These are phyloP conservation scores for Pseudonaja textilis DNA, from an alignment of 2,113 vertebrate genomes.

Conservation along the genomic window DNA sequence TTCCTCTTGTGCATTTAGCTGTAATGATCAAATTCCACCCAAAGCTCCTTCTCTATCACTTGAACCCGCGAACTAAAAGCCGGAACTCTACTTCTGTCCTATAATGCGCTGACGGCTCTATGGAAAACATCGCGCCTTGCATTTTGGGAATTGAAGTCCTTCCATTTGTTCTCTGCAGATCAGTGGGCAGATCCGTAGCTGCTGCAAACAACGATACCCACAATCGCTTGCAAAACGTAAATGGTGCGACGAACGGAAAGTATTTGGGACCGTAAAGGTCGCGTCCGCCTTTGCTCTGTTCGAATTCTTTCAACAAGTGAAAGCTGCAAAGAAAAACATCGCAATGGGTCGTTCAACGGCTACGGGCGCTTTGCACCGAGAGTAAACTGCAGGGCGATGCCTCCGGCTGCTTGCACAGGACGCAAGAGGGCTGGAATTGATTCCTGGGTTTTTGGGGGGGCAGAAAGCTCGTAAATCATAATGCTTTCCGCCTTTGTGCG, in stretches of 20 bases:
- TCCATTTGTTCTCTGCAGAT: not conserved
- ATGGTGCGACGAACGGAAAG: not conserved
- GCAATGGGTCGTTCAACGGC: not conserved
- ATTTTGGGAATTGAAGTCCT: conserved; percentile 63
- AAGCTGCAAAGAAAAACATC: not conserved
- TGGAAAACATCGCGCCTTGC: not conserved
- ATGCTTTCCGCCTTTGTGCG: conserved; percentile 54
- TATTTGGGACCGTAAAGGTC: rapidly evolving
- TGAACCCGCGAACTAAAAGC: not conserved
- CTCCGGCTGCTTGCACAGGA: not conserved
- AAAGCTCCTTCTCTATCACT: not conserved
- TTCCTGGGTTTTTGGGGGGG: not conserved
- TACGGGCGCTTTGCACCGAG: not conserved
- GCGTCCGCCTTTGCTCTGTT: not conserved
- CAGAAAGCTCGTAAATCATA: not conserved
- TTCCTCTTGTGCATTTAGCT: not conserved
- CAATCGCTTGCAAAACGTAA: conserved; percentile 29
- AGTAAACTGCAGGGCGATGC: not conserved
- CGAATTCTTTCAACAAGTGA: not conserved
- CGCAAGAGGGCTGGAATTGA: not conserved
- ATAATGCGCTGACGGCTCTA: rapidly evolving
- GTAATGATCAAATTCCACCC: not conserved
- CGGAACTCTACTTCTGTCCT: not conserved
- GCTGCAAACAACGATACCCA: conserved; percentile 48
- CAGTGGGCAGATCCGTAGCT: not conserved